Base-by-base conservation (phyloP, 2,888 invertebrate species). In the Melanophora roralis region DNA sequence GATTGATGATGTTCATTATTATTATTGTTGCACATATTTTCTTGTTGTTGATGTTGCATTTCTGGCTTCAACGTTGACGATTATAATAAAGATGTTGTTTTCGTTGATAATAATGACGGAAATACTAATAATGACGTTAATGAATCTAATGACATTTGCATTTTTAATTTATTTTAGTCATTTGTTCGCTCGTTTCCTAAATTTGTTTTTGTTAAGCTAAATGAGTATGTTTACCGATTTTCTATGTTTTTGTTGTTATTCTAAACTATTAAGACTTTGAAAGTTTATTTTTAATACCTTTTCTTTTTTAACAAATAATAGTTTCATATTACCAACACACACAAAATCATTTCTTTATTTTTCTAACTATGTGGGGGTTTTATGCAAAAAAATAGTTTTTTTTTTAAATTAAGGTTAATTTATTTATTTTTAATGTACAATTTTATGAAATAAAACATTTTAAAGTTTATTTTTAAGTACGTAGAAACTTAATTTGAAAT, bases 81-180 rank as follows among this genome's bases (percentile, higher is more conserved):
- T 69, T 59, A 36, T 14, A 11, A 21, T n/a, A 38, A 38, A 27
- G 12, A 21, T 19, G 47, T 43, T 59, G 57, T 8, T 36, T n/a
- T 38, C 23, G 43, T 9, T 38, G 71, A 43, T 72, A 27, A 27
- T 16, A 53, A 36, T 38, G 49, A 8, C 59, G 12, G 9, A 27
- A 32, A 49, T 34, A 8, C 14, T 32, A 49, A 73, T 65, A 55
- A 68, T 68, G 53, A 55, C 32, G 47, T 57, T 64, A 76, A 76
- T 76, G 49, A 55, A 72, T 43, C 32, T 67, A 75, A 45, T 72
- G 68, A 68, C 19, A 62, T 69, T 76, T 27, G 51, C 72, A 80
- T 80, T 71, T 79, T 79, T 47, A 60, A 19, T n/a, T n/a, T n/a
- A n/a, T n/a, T n/a, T n/a, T n/a, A n/a, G n/a, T n/a, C n/a, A 16